These are phyloP conservation scores for Eunapius fragilis DNA, from an alignment of 37 sponge, comb jelly and placozoan species.

Conservation along the genomic window DNA sequence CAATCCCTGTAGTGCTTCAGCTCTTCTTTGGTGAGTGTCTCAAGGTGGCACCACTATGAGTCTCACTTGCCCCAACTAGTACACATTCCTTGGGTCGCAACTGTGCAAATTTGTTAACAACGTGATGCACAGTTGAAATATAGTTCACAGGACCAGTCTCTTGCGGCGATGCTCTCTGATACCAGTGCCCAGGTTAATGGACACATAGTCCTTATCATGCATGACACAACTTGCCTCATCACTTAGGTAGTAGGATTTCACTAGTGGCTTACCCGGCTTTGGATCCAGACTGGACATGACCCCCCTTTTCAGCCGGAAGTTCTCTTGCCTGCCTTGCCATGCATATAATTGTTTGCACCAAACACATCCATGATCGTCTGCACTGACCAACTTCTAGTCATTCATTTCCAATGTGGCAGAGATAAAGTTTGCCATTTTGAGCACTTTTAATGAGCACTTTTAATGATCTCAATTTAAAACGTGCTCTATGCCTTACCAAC, in stretches of 20 bases:
- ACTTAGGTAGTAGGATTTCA: conserved; percentile 14
- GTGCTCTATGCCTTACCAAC: no score
- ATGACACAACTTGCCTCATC: conserved; percentile 30
- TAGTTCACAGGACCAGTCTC: conserved; percentile 12
- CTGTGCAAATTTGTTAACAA: conserved; percentile 20
- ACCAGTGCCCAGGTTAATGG: conserved; percentile 1
- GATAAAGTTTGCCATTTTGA: no score
- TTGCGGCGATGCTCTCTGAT: conserved; percentile 22
- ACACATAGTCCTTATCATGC: conserved; percentile 38
- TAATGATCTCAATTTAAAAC: no score
- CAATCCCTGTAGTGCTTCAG: no score
- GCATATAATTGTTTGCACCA: conserved; percentile 8
- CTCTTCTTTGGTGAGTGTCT: no score
- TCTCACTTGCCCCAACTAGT: conserved; percentile 39
- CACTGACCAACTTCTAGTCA: no score
- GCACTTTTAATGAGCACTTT: no score
- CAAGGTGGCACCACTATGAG: conserved; percentile 22
- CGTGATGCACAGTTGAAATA: conserved; percentile 3
- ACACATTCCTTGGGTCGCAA: conserved; percentile 43
- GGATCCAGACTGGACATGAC: conserved; percentile 24
- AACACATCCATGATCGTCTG: no score
- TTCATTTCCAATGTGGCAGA: no score
- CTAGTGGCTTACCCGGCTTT: conserved; percentile 9
- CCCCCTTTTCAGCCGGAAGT: conserved; percentile 17
- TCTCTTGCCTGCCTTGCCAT: conserved; percentile 37